Evolutionary conservation across 2,797 vertebrate genomes (phyloP), one percentile per base, ranked within the genome.

Genomic region (Miichthys miiuy): DNA sequence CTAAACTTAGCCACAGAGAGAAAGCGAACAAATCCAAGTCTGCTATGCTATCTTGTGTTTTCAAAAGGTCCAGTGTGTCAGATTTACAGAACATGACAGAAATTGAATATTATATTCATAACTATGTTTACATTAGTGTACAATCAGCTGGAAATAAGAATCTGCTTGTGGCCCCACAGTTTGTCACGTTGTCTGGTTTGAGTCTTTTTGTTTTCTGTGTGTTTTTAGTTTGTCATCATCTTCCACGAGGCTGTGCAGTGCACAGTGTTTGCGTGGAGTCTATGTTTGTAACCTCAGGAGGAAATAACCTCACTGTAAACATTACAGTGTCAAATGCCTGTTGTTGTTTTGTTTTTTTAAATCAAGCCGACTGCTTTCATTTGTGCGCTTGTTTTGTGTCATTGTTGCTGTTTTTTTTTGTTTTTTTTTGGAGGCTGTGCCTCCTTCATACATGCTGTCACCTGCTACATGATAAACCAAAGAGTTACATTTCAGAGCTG

Each of bases 161-260:
- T 38, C 8, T 38, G 18, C 1, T 12, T 2, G 3, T 42, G 9
- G 47, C 6, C n/a, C 44, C 62, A 14, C 63, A 62, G 67, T 62
- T 65, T 71, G 34, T 76, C 77, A 52, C 68, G 77, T 69, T 52
- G 79, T 23, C 80, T 68, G 54, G 62, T 82, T 65, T 16, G 10
- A 70, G 41, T 62, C 18, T 72, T 88, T 38, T 69, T 79, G 34
- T 81, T 68, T 51, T 78, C 60, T 82, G 73, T 77, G 68, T 71
- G 55, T 89, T 80, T 38, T 66, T 42, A 42, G 63, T 58, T 38
- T 13, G 71, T 41, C 47, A n/a, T 48, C 55, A 71, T 81, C 85
- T 83, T 72, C 79, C 83, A 83, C 79, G 85, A 90, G 90, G 90
- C 96, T 92, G 95, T 97, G 97, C 97, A 90, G 97, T 94, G 95